Evolutionary conservation across 2,888 invertebrate species (phyloP).

Genomic region (Hemithea aestivaria): DNA sequence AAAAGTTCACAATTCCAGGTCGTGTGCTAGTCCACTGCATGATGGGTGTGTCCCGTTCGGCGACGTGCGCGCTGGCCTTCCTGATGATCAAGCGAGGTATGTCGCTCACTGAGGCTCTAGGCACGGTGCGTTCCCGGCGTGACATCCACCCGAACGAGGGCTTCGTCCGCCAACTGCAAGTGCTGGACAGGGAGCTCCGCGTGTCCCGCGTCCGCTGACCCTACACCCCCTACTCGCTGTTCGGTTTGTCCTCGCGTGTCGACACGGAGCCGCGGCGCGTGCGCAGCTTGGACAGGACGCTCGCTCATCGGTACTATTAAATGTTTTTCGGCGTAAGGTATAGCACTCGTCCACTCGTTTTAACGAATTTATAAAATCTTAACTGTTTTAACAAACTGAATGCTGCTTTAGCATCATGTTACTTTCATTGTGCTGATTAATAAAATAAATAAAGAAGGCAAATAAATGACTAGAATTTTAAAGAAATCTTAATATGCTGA

Average conservation of each 20-base stretch:
- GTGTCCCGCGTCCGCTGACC: slow-evolving; percentile 73
- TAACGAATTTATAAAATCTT: too few relatives aligned
- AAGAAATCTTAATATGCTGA: too few relatives aligned
- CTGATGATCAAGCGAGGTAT: slow-evolving; percentile 89
- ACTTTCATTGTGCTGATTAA: too few relatives aligned
- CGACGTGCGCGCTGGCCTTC: slow-evolving; percentile 89
- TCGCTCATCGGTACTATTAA: slow-evolving; percentile 25
- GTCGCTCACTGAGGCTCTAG: slow-evolving; percentile 86
- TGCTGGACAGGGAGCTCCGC: slow-evolving; percentile 81
- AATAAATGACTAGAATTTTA: too few relatives aligned
- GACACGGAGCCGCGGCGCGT: slow-evolving; percentile 37
- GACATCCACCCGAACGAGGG: slow-evolving; percentile 89
- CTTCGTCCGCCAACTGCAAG: slow-evolving; percentile 87
- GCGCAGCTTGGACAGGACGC: slow-evolving; percentile 59
- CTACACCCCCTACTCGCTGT: slow-evolving; percentile 49
- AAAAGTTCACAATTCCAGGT: too few relatives aligned
- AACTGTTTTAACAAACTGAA: too few relatives aligned
- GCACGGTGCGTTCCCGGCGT: slow-evolving; percentile 83
- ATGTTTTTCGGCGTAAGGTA: neutral
- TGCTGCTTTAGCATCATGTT: too few relatives aligned
- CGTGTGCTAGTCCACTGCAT: slow-evolving; percentile 89
- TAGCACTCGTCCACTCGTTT: too few relatives aligned
- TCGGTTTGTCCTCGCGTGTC: slow-evolving; percentile 38
- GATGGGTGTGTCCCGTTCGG: slow-evolving; percentile 90
- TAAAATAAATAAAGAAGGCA: too few relatives aligned